Percentiles rank a stretch among this genome's conserved stretches.
These are phyloP conservation scores for Bucorvus abyssinicus DNA, from an alignment of 2,797 vertebrate species.

Conservation along the genomic window DNA sequence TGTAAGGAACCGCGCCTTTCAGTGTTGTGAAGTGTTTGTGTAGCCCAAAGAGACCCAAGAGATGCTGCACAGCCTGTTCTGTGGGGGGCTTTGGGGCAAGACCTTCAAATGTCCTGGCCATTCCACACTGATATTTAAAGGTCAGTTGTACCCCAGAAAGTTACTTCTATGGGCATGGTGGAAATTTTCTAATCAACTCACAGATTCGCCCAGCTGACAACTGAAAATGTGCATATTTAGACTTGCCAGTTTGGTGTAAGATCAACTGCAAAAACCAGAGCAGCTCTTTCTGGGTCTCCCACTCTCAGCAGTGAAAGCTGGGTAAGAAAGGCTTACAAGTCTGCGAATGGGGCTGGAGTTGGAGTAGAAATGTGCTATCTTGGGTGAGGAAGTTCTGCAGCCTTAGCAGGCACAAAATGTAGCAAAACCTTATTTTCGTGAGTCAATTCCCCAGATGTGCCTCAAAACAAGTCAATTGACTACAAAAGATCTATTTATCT, in stretches of 20 bases:
- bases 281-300: neutral
- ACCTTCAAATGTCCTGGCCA: neutral
- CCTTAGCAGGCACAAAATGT: neutral
- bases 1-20: neutral
- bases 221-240: neutral
- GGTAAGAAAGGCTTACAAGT: neutral
- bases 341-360: neutral
- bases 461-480: neutral
- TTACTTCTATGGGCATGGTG: neutral
- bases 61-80: neutral
- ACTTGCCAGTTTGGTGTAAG: neutral
- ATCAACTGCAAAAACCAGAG: neutral
- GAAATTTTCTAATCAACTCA: neutral
- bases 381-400: conserved; percentile 11
- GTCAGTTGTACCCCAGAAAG: neutral
- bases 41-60: neutral
- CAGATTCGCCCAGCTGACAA: neutral
- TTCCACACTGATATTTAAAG: neutral
- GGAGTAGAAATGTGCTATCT: neutral
- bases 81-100: neutral
- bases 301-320: neutral
- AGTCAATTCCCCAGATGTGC: neutral
- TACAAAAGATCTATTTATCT: neutral
- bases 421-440: neutral
- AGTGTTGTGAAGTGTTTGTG: neutral